A percentile compares a stretch with the other conserved stretches of the same genome.
Conservation (phyloP, 2,888 invertebrate genomes). For the Stomorhina lunata region DNA sequence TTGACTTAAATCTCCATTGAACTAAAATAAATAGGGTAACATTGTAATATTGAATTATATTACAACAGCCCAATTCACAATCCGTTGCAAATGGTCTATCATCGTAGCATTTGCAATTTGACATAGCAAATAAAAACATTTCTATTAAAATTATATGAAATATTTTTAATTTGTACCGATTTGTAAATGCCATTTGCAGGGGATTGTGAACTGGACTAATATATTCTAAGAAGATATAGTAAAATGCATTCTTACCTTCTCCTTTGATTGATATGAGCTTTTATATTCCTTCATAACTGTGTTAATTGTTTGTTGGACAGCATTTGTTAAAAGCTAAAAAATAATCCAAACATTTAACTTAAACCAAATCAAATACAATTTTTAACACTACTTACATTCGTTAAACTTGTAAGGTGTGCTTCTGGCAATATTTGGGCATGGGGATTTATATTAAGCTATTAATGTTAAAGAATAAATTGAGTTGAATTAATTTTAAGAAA, state of each 20-base stretch:
- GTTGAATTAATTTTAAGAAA: neutral
- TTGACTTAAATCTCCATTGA: too few relatives aligned
- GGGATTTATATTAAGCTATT: neutral
- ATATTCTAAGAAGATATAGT: neutral
- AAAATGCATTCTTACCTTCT: neutral
- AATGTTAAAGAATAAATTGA: neutral
- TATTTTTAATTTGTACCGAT: too few relatives aligned
- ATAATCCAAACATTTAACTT: neutral
- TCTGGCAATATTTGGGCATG: neutral
- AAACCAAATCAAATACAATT: neutral
- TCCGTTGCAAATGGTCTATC: too few relatives aligned
- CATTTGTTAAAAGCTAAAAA: conserved; percentile 30
- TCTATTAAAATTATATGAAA: too few relatives aligned
- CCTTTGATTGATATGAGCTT: neutral
- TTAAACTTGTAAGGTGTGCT: neutral
- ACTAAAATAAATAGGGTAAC: too few relatives aligned
- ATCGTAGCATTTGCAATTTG: too few relatives aligned
- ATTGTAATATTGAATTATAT: too few relatives aligned
- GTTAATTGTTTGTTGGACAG: conserved; percentile 29
- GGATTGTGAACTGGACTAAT: neutral
- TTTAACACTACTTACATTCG: conserved; percentile 25
- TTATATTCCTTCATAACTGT: conserved; percentile 24
- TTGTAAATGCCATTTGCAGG: too few relatives aligned
- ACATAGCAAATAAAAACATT: too few relatives aligned
- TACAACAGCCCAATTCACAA: too few relatives aligned